A percentile compares a stretch with the other conserved stretches of the same genome.
Evolutionary conservation across 1,140 invertebrate species (phyloP).

Genomic region (Glossosoma conforme): DNA sequence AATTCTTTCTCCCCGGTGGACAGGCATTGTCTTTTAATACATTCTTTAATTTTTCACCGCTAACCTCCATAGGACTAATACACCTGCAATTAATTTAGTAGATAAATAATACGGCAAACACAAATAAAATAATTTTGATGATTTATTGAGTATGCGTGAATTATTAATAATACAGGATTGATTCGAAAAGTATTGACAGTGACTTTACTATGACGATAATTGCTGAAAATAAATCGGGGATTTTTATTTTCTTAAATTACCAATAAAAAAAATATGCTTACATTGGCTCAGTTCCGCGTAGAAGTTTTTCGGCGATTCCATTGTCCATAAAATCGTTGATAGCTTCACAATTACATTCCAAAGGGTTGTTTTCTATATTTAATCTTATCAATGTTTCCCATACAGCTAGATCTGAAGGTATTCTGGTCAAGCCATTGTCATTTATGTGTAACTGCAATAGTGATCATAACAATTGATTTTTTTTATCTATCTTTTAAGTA

Average conservation of each 20-base stretch:
- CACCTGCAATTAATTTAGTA: conserved; percentile 36
- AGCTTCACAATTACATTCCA: conserved; percentile 56
- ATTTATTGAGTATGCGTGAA: too few relatives aligned
- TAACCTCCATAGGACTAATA: conserved; percentile 41
- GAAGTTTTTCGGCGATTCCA: conserved; percentile 20
- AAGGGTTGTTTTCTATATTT: conserved; percentile 52
- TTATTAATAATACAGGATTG: too few relatives aligned
- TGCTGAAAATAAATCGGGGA: too few relatives aligned
- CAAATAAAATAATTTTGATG: too few relatives aligned
- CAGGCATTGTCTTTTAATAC: conserved; percentile 39
- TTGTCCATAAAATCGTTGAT: conserved; percentile 40
- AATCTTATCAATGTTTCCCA: conserved; percentile 47
- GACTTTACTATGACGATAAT: too few relatives aligned
- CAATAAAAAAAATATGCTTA: too few relatives aligned
- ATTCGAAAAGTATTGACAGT: too few relatives aligned
- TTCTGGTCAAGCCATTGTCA: conserved; percentile 48
- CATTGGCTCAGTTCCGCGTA: conserved; percentile 7
- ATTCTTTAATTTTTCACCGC: conserved; percentile 41
- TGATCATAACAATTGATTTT: too few relatives aligned
- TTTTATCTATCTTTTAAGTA: too few relatives aligned
- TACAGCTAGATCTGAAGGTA: conserved; percentile 43
- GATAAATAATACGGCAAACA: too few relatives aligned
- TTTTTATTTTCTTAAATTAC: too few relatives aligned
- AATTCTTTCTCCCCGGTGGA: conserved; percentile 1
- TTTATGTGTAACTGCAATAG: conserved; percentile 51